Percentiles rank a stretch among this genome's conserved stretches.
These are phyloP conservation scores for Drosophila kanekoi DNA, from an alignment of 2,888 invertebrate species.

Conservation along the genomic window DNA sequence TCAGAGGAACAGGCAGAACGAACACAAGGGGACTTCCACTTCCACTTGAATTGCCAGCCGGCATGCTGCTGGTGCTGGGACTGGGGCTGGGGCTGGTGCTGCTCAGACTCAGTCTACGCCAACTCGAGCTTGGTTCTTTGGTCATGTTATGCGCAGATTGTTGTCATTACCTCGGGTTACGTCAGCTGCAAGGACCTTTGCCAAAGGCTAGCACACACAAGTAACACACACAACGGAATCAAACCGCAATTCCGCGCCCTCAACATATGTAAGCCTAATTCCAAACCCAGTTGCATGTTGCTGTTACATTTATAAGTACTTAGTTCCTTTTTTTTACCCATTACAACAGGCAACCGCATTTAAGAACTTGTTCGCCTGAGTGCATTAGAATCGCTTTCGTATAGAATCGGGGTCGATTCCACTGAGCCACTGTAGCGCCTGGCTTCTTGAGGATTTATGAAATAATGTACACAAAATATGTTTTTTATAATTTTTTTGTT, in stretches of 20 bases:
- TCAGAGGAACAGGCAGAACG: constrained; percentile 9
- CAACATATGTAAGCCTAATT: constrained; percentile 73
- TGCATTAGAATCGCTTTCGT: constrained; percentile 77
- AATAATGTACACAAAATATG: constrained; percentile 67
- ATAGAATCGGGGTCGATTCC: constrained; percentile 34
- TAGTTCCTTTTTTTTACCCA: constrained; percentile 22
- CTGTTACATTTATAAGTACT: constrained; percentile 46
- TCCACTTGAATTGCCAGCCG: constrained; percentile 75
- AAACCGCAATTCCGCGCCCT: constrained; percentile 66
- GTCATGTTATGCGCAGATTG: constrained; percentile 46
- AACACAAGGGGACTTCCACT: constrained; percentile 36
- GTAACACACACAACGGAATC: constrained; percentile 48
- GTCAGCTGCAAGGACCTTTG: constrained; percentile 63
- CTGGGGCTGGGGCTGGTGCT: constrained; percentile 19
- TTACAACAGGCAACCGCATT: constrained; percentile 41
- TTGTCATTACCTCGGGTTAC: constrained; percentile 47
- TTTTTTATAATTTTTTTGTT: constrained; percentile 54
- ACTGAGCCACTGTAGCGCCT: constrained; percentile 23
- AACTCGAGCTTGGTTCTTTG: constrained; percentile 26
- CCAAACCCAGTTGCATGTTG: constrained; percentile 49
- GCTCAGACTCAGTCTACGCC: constrained; percentile 8
- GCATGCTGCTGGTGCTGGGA: constrained; percentile 53
- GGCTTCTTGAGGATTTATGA: constrained; percentile 68
- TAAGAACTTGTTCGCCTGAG: constrained; percentile 64
- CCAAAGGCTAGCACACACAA: constrained; percentile 28